Percentiles rank a stretch among this genome's conserved stretches.
Evolutionary conservation across 2,113 vertebrate species (phyloP).

Genomic region (Pantherophis guttatus): DNA sequence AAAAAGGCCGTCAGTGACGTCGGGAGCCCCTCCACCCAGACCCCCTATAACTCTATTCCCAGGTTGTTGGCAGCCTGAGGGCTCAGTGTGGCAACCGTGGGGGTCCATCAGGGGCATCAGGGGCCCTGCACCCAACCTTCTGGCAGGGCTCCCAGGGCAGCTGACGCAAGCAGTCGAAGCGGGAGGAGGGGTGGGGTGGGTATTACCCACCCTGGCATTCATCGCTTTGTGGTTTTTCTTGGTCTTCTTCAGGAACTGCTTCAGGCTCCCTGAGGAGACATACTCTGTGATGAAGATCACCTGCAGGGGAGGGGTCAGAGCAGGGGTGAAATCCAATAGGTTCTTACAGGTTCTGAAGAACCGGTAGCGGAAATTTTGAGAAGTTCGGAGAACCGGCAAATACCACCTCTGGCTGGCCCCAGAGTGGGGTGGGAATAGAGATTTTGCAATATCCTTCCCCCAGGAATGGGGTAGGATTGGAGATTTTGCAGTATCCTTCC

Average conservation of each 20-base stretch:
- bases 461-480: too few species aligned
- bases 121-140: background rate
- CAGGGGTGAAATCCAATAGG: too few species aligned
- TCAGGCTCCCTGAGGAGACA: conserved; percentile 98
- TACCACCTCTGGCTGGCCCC: too few species aligned
- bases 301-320: conserved; percentile 57
- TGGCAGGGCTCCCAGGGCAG: background rate
- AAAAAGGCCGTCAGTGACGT: background rate
- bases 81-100: background rate
- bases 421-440: too few species aligned
- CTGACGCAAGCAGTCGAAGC: rapidly evolving
- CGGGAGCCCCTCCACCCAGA: rapidly evolving
- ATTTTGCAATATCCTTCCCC: too few species aligned
- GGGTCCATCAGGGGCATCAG: background rate
- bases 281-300: conserved; percentile 99
- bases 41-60: background rate
- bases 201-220: conserved; percentile 79
- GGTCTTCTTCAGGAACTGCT: conserved; percentile 98
- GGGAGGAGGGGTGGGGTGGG: background rate
- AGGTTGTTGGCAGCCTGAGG: background rate
- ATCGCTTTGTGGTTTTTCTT: conserved; percentile 99
- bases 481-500: too few species aligned
- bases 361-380: too few species aligned
- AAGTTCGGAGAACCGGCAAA: too few species aligned
- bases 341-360: too few species aligned